phyloP scores from a whole-genome alignment of 2,888 invertebrate genomes.

The Sisyra terminalis region DNA sequence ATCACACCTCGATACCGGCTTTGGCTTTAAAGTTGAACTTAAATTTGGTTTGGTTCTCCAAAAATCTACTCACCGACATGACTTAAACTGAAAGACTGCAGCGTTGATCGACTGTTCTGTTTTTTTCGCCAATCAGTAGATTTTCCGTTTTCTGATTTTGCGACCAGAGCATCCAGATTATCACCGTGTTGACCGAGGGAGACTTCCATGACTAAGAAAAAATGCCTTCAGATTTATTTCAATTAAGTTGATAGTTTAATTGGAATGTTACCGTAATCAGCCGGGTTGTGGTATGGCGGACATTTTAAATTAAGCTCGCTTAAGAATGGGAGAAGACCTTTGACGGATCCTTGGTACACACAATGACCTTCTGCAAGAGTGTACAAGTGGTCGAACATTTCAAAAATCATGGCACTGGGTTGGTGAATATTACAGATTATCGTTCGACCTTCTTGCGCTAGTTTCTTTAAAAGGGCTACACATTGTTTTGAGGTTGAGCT shows the following conservation, averaged over 20 bases:
- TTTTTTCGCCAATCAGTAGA: slow-evolving; percentile 32
- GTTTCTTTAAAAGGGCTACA: slow-evolving; percentile 57
- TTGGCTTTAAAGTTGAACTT: neutral
- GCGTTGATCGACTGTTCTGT: slow-evolving; percentile 1
- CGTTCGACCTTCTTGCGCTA: slow-evolving; percentile 72
- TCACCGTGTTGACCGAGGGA: slow-evolving; percentile 63
- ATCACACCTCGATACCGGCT: too few relatives aligned
- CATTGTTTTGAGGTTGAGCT: slow-evolving; percentile 72
- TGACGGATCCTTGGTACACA: slow-evolving; percentile 63
- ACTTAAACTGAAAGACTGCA: slow-evolving; percentile 3
- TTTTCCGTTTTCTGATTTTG: slow-evolving; percentile 44
- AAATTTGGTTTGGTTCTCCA: neutral
- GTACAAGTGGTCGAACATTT: slow-evolving; percentile 80
- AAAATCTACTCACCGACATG: slow-evolving; percentile 5
- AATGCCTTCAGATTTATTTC: neutral
- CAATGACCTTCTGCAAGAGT: slow-evolving; percentile 65
- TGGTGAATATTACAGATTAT: slow-evolving; percentile 85
- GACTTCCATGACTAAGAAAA: slow-evolving; percentile 56
- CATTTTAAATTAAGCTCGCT: slow-evolving; percentile 52
- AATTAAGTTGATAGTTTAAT: too few relatives aligned
- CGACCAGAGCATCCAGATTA: slow-evolving; percentile 32
- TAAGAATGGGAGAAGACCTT: slow-evolving; percentile 61
- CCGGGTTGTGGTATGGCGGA: slow-evolving; percentile 81
- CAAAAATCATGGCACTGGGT: slow-evolving; percentile 70
- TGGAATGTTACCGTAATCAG: slow-evolving; percentile 60